Evolutionary conservation across 2,888 invertebrate species (phyloP), one percentile per base, ranked within the genome.

Genomic region (Cheilosia pagana): DNA sequence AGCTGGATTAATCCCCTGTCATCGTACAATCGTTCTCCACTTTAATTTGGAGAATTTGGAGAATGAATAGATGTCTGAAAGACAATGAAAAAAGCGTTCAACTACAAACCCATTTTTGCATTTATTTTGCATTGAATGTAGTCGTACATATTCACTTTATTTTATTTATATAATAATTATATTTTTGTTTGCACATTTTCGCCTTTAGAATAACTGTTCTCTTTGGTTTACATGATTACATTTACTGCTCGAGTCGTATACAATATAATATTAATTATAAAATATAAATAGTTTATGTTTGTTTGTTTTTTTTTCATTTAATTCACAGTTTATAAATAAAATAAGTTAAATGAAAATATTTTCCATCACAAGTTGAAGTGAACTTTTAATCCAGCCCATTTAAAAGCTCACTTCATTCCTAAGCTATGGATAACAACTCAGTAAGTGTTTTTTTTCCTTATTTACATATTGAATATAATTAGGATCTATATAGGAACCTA

Each of bases 301-400:
- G 10, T 43, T 23, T 53, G 43, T 39, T 57, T 43, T 23, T 53
- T 53, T 39, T 57, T 43, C 68, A 35, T 14, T 23, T 23, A 12
- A 14, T 14, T 52, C 7, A 28, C 41, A 53, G 41, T 63, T 55
- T n/a, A 53, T 53, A 62, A 53, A 55, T 45, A 63, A 63, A 55
- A 50, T 55, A 60, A 23, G 12, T 21, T 41, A 48, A 50, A 48
- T 1, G n/a, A n/a, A 45, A 39, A 48, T 43, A 45, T 68, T 63
- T 59, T 52, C 78, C 79, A 63, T 63, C 35, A 28, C 52, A 28
- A 43, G 31, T 45, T 72, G 74, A 82, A 88, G 88, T 90, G 91
- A 91, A 90, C 88, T 90, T 89, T 90, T 90, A 90, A 90, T 90
- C 91, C 91, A 91, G 91, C 91, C 91, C 90, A 87, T 88, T 88